Evolutionary conservation across 2,113 vertebrate genomes (phyloP).

Genomic region (Chaenogobius annularis): DNA sequence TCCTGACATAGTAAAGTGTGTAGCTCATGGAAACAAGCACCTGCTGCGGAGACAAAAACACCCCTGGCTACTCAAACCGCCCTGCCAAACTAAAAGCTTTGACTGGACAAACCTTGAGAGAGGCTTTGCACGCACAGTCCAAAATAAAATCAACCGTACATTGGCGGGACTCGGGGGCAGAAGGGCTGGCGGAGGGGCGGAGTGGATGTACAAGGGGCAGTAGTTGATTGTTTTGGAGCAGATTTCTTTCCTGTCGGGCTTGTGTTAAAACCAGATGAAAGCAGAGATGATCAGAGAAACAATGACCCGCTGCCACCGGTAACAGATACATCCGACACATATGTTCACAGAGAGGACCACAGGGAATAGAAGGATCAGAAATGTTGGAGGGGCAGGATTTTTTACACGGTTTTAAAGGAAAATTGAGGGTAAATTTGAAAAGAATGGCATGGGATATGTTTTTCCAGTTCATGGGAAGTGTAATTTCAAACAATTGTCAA

Average conservation of each 20-base stretch:
- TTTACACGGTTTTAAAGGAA: neutral
- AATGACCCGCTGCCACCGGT: constrained; percentile 21
- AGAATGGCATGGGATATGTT: neutral
- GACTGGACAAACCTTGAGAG: constrained; percentile 66
- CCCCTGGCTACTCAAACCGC: constrained; percentile 62
- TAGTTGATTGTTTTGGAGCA: constrained; percentile 59
- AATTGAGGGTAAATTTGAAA: neutral
- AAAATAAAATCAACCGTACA: constrained; percentile 62
- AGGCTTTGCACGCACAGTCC: constrained; percentile 72
- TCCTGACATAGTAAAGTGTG: constrained; percentile 71
- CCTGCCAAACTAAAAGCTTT: constrained; percentile 68
- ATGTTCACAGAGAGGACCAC: constrained; percentile 2
- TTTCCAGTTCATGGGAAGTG: too few relatives aligned
- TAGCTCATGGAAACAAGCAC: constrained; percentile 80
- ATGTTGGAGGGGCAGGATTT: constrained; percentile 2
- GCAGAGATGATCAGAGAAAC: constrained; percentile 70
- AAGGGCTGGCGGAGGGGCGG: constrained; percentile 14
- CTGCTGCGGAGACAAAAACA: constrained; percentile 71
- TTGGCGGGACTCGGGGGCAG: constrained; percentile 29
- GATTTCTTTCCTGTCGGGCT: constrained; percentile 55
- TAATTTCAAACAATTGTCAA: too few relatives aligned
- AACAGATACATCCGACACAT: constrained; percentile 18
- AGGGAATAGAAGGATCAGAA: neutral
- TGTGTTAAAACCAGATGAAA: constrained; percentile 80
- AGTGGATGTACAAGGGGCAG: constrained; percentile 32